Evolutionary conservation across 2,888 invertebrate genomes (phyloP).

Genomic region (Ennomos quercinarius): DNA sequence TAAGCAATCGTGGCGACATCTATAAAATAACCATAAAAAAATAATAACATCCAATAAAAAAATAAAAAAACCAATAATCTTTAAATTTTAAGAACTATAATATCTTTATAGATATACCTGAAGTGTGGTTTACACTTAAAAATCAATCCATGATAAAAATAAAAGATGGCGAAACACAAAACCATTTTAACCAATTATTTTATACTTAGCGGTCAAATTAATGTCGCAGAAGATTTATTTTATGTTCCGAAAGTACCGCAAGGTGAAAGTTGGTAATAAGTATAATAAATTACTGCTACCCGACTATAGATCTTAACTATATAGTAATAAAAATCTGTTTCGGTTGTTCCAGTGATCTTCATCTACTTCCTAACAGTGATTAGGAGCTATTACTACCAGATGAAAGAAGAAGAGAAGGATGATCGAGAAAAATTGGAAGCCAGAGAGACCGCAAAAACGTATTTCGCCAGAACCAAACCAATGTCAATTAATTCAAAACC

Average conservation of each 20-base stretch:
- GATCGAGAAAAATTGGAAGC: constrained; percentile 4
- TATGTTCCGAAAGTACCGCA: not conserved
- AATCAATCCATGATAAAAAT: too few species aligned
- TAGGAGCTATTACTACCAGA: constrained; percentile 36
- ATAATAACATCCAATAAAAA: too few species aligned
- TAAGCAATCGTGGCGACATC: too few species aligned
- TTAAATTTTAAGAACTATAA: too few species aligned
- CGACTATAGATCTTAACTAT: not conserved
- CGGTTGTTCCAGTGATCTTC: constrained; percentile 28
- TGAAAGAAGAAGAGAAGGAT: constrained; percentile 24
- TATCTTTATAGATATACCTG: too few species aligned
- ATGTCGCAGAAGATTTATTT: not conserved
- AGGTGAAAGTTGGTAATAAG: constrained; percentile 1
- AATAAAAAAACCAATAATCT: too few species aligned
- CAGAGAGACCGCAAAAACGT: constrained; percentile 2
- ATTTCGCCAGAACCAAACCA: constrained; percentile 16
- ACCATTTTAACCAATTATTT: too few species aligned
- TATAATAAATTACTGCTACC: not conserved
- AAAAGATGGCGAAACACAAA: too few species aligned
- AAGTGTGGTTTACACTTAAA: too few species aligned
- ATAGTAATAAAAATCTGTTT: not conserved
- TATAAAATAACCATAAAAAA: too few species aligned
- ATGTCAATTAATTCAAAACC: constrained; percentile 12
- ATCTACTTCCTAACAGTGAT: constrained; percentile 32
- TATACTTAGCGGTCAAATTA: not conserved